Evolutionary conservation across 2,797 vertebrate genomes (phyloP).

Genomic region (Meriones psammophilus): DNA sequence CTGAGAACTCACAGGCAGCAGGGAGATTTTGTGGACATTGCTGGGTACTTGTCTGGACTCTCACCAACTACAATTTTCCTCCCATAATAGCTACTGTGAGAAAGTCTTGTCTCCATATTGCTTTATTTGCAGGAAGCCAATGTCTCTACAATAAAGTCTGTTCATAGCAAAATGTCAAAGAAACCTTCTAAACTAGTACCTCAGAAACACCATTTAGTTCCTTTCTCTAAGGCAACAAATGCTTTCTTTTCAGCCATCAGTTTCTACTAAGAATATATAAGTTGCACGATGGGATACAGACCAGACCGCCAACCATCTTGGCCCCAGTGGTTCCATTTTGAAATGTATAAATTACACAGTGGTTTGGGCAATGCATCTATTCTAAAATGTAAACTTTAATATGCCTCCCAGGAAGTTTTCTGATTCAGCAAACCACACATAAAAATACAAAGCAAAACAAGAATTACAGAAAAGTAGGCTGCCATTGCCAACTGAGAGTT

Average conservation of each 20-base stretch:
- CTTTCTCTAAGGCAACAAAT: conserved; percentile 29
- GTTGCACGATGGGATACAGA: not conserved
- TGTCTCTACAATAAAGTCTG: not conserved
- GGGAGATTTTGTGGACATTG: not conserved
- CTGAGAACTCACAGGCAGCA: not conserved
- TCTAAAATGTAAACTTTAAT: conserved; percentile 11
- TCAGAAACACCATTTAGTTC: conserved; percentile 1
- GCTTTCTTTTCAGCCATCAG: not conserved
- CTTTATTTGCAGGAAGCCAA: not conserved
- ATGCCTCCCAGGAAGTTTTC: conserved; percentile 30
- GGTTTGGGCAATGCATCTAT: not conserved
- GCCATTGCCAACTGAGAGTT: not conserved
- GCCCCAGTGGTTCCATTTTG: not conserved
- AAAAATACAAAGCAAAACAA: conserved; percentile 65
- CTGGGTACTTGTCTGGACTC: not conserved
- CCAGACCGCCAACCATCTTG: not conserved
- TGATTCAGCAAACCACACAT: conserved; percentile 59
- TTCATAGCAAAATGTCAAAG: not conserved
- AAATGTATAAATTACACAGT: not conserved
- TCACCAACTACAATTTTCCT: not conserved
- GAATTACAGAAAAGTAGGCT: not conserved
- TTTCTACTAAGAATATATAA: not conserved
- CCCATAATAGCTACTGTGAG: not conserved
- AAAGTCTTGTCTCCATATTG: not conserved
- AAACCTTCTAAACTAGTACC: not conserved